These are phyloP conservation scores for Sesia apiformis DNA, from an alignment of 2,888 invertebrate species.

Conservation along the genomic window DNA sequence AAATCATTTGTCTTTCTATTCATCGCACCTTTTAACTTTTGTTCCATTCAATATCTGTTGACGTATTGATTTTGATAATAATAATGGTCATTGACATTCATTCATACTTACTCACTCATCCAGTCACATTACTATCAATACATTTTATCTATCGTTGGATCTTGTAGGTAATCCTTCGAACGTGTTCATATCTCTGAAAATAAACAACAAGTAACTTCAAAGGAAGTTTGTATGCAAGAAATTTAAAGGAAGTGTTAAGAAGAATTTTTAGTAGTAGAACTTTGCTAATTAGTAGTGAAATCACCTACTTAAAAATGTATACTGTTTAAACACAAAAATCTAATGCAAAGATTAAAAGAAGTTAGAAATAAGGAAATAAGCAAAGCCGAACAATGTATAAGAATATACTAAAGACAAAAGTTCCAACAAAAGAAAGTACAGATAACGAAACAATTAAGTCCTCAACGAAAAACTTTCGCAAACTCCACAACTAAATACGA, in stretches of 20 bases:
- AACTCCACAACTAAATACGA: conserved; percentile 48
- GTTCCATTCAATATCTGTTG: conserved; percentile 22
- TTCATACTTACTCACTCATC: conserved; percentile 9
- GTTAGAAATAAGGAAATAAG: background rate
- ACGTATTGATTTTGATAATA: conserved; percentile 30
- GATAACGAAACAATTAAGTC: conserved; percentile 49
- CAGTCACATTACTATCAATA: background rate
- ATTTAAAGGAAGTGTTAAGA: too few relatives aligned
- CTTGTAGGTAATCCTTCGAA: conserved; percentile 3
- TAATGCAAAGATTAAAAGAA: background rate
- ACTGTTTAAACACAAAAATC: too few relatives aligned
- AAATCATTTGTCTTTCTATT: conserved; percentile 41
- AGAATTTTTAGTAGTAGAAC: too few relatives aligned
- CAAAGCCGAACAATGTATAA: background rate
- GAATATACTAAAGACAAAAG: conserved; percentile 1
- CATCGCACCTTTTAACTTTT: conserved; percentile 12
- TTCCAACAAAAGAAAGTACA: conserved; percentile 12
- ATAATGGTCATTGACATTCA: conserved; percentile 22
- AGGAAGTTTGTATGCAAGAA: too few relatives aligned
- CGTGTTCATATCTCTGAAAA: conserved; percentile 1
- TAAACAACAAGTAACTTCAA: too few relatives aligned
- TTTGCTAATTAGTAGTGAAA: too few relatives aligned
- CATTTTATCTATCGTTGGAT: background rate
- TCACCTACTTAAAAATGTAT: too few relatives aligned
- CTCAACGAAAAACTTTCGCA: conserved; percentile 33